Evolutionary conservation across 2,888 invertebrate species (phyloP), one percentile per base, ranked within the genome.

Genomic region (Sinohyriopsis cumingii): DNA sequence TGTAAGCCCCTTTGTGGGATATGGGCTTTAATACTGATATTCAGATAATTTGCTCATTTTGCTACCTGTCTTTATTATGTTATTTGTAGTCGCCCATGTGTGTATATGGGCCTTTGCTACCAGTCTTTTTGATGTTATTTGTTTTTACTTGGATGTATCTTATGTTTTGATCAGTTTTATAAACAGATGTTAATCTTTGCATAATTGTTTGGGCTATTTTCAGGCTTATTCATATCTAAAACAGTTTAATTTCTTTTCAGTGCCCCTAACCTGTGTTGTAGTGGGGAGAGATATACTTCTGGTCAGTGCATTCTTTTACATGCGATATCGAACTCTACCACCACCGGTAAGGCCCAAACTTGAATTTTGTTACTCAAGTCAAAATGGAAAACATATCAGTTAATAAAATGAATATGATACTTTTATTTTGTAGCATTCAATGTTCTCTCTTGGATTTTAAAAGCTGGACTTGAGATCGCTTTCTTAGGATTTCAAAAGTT

Each of bases 251-350:
- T 71, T 20, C 55, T 28, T 84, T 88, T 68, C 86, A 91, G 91
- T 90, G 22, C 85, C 89, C 53, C 79, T 91, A 69, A 96, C 97
- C 5, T 92, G 93, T 24, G 91, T 98, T 64, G 96, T 99, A 68
- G 92, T 99, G 19, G 92, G 93, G 20, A 92, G 98, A 82, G 99
- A 99, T 92, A 91, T 94, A 19, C 92, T 94, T 56, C 91, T 99
- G 63, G 94, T 99, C 55, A 92, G 92, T 68, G 95, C 95, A 68
- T 97, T 95, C 22, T 96, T 97, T 90, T 95, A 95, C 78, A 95
- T 98, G 81, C 93, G 98, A 91, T 98, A 96, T 89, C 93, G 93
- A 82, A 96, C 96, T 76, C 91, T 98, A 82, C 95, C 96, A 67
- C 94, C 94, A 71, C 98, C 98, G 60, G 96, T 91, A 82, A 87